Conservation (phyloP, 2,113 vertebrate species). For the Pogona vitticeps region DNA sequence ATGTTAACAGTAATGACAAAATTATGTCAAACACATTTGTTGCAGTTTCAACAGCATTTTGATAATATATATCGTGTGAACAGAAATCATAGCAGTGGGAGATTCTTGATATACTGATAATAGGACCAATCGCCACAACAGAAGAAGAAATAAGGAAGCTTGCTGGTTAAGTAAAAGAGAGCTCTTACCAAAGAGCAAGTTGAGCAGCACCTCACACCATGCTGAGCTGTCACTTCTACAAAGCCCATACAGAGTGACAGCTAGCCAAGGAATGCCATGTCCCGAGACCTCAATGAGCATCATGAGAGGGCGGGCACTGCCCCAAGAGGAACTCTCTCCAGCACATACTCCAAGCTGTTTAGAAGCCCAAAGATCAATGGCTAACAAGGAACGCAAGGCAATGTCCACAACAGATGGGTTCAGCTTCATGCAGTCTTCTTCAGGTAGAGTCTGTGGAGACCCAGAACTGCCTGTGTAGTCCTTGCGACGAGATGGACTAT, state of each 20-base stretch:
- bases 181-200: constrained; percentile 89
- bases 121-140: neutral
- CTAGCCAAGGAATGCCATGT: constrained; percentile 93
- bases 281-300: constrained; percentile 94
- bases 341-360: constrained; percentile 94
- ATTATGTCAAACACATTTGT: neutral
- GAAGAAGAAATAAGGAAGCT: neutral
- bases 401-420: constrained; percentile 91
- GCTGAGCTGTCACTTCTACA: constrained; percentile 88
- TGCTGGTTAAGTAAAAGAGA: neutral
- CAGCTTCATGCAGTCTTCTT: constrained; percentile 91
- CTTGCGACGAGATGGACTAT: constrained; percentile 85
- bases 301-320: constrained; percentile 89
- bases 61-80: neutral
- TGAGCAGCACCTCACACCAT: constrained; percentile 92
- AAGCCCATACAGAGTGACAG: constrained; percentile 86
- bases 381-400: constrained; percentile 91
- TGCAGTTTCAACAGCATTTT: neutral
- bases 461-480: constrained; percentile 72
- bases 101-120: neutral
- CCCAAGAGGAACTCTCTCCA: constrained; percentile 90
- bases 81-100: neutral
- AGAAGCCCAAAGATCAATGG: constrained; percentile 94
- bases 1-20: neutral
- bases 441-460: constrained; percentile 73